Conservation (phyloP, 2,888 invertebrate genomes). For the Metallyticus violacea region DNA sequence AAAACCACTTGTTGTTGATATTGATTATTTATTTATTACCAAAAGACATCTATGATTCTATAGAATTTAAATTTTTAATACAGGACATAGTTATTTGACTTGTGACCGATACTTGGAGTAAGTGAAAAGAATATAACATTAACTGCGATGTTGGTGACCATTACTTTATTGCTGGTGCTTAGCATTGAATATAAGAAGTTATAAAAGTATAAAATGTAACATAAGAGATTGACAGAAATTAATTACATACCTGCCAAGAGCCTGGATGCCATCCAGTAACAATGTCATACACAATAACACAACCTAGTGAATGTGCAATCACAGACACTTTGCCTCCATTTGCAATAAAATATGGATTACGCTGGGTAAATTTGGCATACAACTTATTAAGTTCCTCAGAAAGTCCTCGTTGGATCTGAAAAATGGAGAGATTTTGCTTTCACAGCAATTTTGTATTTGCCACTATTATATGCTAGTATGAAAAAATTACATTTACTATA, state of each 20-base stretch:
- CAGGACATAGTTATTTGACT: not conserved
- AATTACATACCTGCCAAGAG: slow-evolving; percentile 14
- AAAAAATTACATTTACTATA: no score
- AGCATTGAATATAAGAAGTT: no score
- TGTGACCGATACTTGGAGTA: not conserved
- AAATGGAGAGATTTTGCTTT: no score
- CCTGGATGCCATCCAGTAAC: slow-evolving; percentile 57
- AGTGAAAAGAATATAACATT: not conserved
- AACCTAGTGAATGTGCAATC: slow-evolving; percentile 67
- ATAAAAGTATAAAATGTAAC: no score
- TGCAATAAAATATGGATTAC: slow-evolving; percentile 61
- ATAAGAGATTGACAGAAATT: no score
- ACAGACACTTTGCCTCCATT: slow-evolving; percentile 61
- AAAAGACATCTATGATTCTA: not conserved
- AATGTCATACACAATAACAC: slow-evolving; percentile 67
- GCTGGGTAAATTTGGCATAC: slow-evolving; percentile 60
- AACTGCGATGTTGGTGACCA: no score
- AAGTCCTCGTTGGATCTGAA: slow-evolving; percentile 58
- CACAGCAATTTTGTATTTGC: no score
- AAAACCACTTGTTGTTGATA: no score
- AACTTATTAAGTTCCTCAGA: slow-evolving; percentile 60
- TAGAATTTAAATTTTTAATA: not conserved
- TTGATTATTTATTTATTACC: not conserved
- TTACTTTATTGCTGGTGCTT: no score
- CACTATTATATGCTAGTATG: no score